Base-by-base conservation (phyloP, 2,797 vertebrate species). In the Catharus ustulatus region DNA sequence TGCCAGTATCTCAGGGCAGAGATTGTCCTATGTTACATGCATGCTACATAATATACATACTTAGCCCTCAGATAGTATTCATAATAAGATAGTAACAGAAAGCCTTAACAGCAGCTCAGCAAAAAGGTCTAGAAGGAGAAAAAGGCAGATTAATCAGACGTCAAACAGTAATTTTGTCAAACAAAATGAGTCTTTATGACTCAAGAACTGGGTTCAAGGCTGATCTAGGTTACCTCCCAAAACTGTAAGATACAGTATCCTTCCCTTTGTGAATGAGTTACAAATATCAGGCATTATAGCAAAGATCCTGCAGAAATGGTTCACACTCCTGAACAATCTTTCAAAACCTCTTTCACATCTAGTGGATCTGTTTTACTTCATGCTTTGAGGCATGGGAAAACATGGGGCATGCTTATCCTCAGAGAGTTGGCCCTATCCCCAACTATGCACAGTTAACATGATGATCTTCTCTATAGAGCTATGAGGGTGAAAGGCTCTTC, bases 371-470 rank as follows among this genome's bases (percentile, higher is more conserved):
- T 0, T 95, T 95, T 94, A 78, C n/a, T 69, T 95, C 95, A 90
- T 34, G 52, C 34, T 94, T 75, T 72, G 46, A 93, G 61, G 54
- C 76, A 92, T 62, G 81, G 78, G 87, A 93, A 95, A 87, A 38
- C 54, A 66, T 26, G 57, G 81, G 43, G 40, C 54, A 82, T 94
- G 93, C 84, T 94, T 97, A 85, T 95, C 61, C 93, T 96, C 94
- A 91, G 78, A 80, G 67, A 89, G 42, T 4, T 95, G 90, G 92
- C 84, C 75, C 61, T 62, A 51, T 93, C 92, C 90, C 90, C 90
- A 87, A 0, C 61, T 94, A 83, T 77, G 78, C 76, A 86, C 64
- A 66, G 38, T 38, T 83, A 93, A 87, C 57, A 54, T 20, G 63
- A 92, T 32, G 87, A 90, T 90, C 78, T 81, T 26, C 67, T 93